Conservation (phyloP, 2,797 vertebrate species). For the Micrastur ruficollis region DNA sequence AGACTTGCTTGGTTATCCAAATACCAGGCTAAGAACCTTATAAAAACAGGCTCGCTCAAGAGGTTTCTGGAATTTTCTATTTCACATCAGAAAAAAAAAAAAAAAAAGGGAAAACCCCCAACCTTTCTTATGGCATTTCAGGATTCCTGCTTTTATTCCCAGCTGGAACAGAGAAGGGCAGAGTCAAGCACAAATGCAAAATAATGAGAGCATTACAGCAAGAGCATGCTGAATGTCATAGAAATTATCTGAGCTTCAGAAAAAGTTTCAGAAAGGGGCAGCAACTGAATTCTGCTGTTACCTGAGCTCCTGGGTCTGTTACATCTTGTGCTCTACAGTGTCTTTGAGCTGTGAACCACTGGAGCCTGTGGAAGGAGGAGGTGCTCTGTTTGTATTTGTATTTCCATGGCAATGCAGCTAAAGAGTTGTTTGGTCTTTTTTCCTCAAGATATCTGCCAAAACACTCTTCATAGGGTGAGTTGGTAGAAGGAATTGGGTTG, state of each 20-base stretch:
- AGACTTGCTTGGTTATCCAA: neutral
- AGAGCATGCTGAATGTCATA: neutral
- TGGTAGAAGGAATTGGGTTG: neutral
- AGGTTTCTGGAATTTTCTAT: neutral
- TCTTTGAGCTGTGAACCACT: neutral
- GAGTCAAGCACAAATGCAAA: neutral
- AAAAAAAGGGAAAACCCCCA: fast-evolving
- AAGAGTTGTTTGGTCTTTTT: neutral
- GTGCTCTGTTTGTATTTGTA: neutral
- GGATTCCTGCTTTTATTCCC: neutral
- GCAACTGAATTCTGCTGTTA: neutral
- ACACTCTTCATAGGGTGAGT: neutral
- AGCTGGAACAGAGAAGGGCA: neutral
- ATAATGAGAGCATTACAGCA: neutral
- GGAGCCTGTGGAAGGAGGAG: neutral
- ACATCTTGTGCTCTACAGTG: fast-evolving
- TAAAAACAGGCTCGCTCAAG: neutral
- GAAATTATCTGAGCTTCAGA: neutral
- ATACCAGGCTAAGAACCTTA: neutral
- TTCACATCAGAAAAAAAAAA: neutral
- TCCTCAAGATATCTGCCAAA: neutral
- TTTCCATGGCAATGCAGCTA: neutral
- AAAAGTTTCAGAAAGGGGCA: neutral
- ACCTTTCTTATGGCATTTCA: neutral
- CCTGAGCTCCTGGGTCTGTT: neutral